phyloP scores from a whole-genome alignment of 1,140 invertebrate species.

The Apolygus lucorum region DNA sequence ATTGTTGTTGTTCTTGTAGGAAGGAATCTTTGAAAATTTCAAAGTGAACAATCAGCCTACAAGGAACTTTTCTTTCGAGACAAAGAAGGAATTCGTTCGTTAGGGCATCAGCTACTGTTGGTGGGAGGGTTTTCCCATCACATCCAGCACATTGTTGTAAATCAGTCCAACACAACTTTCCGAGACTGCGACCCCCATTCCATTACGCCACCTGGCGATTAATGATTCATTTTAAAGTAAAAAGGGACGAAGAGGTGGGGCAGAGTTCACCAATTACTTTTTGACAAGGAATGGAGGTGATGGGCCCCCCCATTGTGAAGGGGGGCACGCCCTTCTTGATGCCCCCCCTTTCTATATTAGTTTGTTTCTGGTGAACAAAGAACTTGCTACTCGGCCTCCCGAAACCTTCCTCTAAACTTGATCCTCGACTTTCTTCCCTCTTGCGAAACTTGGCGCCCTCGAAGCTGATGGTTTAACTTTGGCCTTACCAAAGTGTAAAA shows the following conservation, averaged over 20 bases:
- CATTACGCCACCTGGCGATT: background rate
- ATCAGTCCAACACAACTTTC: no score
- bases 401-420: conserved; percentile 4
- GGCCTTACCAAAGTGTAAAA: background rate
- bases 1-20: no score
- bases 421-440: background rate
- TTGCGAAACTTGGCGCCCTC: conserved; percentile 5
- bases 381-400: conserved; percentile 12
- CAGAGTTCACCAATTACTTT: conserved; percentile 7
- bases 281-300: conserved; percentile 7
- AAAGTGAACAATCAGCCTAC: no score
- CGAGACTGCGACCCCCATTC: no score
- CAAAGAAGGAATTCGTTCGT: no score
- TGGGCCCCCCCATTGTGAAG: conserved; percentile 4
- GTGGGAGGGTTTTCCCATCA: no score
- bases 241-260: background rate
- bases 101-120: no score
- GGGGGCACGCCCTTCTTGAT: background rate
- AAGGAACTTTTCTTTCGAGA: no score
- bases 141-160: no score
- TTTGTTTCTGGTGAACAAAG: conserved; percentile 14
- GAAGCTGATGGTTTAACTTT: conserved; percentile 16
- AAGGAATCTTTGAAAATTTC: no score
- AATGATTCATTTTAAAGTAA: conserved; percentile 11
- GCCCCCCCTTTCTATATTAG: conserved; percentile 10